Evolutionary conservation across 2,113 vertebrate genomes (phyloP), one percentile per base, ranked within the genome.

Genomic region (Rhinopomastus cyanomelas): DNA sequence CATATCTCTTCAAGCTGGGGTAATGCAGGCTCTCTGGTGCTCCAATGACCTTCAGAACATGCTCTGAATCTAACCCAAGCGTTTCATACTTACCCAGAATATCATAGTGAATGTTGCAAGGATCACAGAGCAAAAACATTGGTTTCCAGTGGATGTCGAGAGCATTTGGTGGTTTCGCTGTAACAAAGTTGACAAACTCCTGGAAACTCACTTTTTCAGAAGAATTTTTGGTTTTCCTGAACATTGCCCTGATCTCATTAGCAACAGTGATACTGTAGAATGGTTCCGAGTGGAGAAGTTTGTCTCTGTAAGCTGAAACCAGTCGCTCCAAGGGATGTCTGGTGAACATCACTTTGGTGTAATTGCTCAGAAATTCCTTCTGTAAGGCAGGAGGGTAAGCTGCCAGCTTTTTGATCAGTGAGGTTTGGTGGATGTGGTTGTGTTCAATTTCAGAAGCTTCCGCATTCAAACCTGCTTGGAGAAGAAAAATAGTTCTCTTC

Each of bases 251-350:
- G 34, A 96, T 96, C 67, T 79, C 5, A 39, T 96, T 88, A 90
- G 95, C 94, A 3, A 97, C 1, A 39, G 66, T 76, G 72, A 11
- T 37, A 29, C 93, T 86, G 62, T 95, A 96, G 61, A 62, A 95
- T 0, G 90, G 87, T 49, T 96, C 95, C 57, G 81, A 89, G 46
- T 96, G 96, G 64, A 96, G 88, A 29, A 97, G 75, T 71, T 97
- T 97, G 91, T 97, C 96, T 86, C 96, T 96, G 55, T 96, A 97
- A 65, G 97, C 96, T 42, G 97, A 97, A 71, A 97, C 96, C 51
- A 97, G 72, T 10, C 96, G 42, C 71, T 97, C 95, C n/a, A 97
- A 81, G 37, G 97, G 96, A 82, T 97, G 95, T 18, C 96, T 93
- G 42, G 92, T 95, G 83, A 97, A 96, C 94, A 97, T 96, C 67